Conservation (phyloP, 2,888 invertebrate genomes). For the Lampropteryx suffumata region DNA sequence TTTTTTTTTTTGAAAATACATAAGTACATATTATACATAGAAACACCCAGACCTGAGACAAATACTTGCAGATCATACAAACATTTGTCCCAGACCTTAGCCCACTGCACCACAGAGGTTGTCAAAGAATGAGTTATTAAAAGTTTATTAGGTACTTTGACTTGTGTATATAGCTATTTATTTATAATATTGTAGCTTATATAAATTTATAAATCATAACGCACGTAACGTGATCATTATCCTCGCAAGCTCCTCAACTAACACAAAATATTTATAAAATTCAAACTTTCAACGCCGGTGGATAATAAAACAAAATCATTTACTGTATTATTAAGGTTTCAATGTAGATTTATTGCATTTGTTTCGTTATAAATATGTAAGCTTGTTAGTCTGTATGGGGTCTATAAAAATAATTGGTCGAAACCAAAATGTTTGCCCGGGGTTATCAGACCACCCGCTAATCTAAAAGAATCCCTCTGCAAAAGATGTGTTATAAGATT, state of each 20-base stretch:
- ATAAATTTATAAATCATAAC: too few species aligned
- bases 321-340: slow-evolving; percentile 55
- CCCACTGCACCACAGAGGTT: too few species aligned
- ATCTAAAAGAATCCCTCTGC: slow-evolving; percentile 4
- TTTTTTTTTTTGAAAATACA: too few species aligned
- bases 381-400: slow-evolving; percentile 44
- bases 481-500: slow-evolving; percentile 3
- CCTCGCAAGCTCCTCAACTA: background rate
- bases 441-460: slow-evolving; percentile 48
- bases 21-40: too few species aligned
- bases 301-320: slow-evolving; percentile 38
- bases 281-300: slow-evolving; percentile 29
- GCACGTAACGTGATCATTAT: background rate
- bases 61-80: too few species aligned
- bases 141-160: too few species aligned
- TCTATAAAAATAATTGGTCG: slow-evolving; percentile 51
- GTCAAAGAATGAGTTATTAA: too few species aligned
- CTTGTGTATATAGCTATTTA: too few species aligned
- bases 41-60: too few species aligned
- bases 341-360: slow-evolving; percentile 61
- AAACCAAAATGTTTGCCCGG: slow-evolving; percentile 42
- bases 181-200: too few species aligned
- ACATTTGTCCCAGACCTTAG: too few species aligned
- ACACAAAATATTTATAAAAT: slow-evolving; percentile 28
- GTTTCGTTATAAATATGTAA: slow-evolving; percentile 55